Evolutionary conservation across 2,113 vertebrate genomes (phyloP).

Genomic region (Cochlearius cochlearius): DNA sequence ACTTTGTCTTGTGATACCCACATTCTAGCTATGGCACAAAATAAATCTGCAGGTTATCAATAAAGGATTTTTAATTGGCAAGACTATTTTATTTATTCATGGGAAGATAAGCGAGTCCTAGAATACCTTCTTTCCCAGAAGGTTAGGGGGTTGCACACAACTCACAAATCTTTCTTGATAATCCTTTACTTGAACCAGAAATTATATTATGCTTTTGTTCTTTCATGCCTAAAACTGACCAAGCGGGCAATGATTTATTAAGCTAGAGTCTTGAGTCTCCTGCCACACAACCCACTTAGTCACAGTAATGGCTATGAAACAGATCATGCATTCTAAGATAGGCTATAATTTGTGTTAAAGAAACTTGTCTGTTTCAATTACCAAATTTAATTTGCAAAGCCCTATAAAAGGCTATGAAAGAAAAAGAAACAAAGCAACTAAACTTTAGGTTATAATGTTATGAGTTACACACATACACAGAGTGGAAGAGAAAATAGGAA

Average conservation of each 20-base stretch:
- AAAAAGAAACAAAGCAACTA: conserved; percentile 30
- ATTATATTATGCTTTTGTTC: conserved; percentile 63
- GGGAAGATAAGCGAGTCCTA: conserved; percentile 32
- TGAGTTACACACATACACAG: background rate
- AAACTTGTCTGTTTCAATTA: conserved; percentile 65
- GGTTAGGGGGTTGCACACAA: conserved; percentile 32
- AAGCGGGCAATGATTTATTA: conserved; percentile 57
- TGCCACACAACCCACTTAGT: conserved; percentile 50
- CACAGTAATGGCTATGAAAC: conserved; percentile 52
- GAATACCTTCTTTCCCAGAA: conserved; percentile 48
- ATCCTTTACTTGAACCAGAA: conserved; percentile 57
- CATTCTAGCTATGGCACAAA: background rate
- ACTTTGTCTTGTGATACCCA: background rate
- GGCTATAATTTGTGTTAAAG: conserved; percentile 61
- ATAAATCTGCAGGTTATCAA: conserved; percentile 49
- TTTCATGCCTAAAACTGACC: conserved; percentile 62
- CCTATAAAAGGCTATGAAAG: conserved; percentile 52
- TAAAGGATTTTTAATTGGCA: conserved; percentile 51
- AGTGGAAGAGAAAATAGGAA: background rate
- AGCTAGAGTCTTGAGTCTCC: conserved; percentile 42
- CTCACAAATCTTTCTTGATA: conserved; percentile 25
- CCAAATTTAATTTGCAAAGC: conserved; percentile 57
- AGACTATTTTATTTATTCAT: conserved; percentile 42
- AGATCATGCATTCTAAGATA: conserved; percentile 60
- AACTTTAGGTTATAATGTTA: background rate